Evolutionary conservation across 2,888 invertebrate species (phyloP).

Genomic region (Apotomis capreana): DNA sequence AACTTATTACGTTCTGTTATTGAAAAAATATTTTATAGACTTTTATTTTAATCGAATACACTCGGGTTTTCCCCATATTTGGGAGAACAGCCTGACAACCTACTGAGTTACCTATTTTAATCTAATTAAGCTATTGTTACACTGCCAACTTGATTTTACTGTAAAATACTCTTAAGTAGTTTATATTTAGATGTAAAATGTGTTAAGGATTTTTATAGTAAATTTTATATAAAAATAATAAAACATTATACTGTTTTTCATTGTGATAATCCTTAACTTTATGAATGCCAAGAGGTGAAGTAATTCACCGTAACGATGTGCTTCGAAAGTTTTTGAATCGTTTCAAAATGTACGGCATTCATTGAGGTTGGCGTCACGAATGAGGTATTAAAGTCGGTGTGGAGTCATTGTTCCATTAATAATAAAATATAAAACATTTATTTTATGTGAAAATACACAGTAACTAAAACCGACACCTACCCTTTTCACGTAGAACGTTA

Average conservation of each 20-base stretch:
- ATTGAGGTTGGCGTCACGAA: too few relatives aligned
- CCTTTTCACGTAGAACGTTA: too few relatives aligned
- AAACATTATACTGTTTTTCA: conserved; percentile 23
- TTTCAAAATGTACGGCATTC: too few relatives aligned
- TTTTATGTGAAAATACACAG: too few relatives aligned
- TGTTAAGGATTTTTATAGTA: conserved; percentile 66
- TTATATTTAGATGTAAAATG: conserved; percentile 58
- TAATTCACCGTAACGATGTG: too few relatives aligned
- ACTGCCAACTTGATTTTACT: conserved; percentile 64
- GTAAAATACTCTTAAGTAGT: conserved; percentile 67
- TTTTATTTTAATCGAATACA: conserved; percentile 43
- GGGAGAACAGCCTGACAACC: conserved; percentile 49
- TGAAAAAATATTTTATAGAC: conserved; percentile 36
- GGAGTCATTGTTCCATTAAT: too few relatives aligned
- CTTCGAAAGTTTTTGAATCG: too few relatives aligned
- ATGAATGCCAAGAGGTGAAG: not conserved
- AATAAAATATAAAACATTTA: too few relatives aligned
- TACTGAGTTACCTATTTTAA: conserved; percentile 71
- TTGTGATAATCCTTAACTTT: conserved; percentile 3
- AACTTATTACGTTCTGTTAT: conserved; percentile 51
- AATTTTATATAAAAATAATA: conserved; percentile 62
- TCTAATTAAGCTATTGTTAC: conserved; percentile 55
- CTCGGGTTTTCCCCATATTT: conserved; percentile 52
- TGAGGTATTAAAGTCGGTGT: too few relatives aligned
- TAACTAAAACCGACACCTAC: too few relatives aligned